These are phyloP conservation scores for Halichoeres trimaculatus DNA, from an alignment of 2,113 vertebrate species.

Conservation along the genomic window DNA sequence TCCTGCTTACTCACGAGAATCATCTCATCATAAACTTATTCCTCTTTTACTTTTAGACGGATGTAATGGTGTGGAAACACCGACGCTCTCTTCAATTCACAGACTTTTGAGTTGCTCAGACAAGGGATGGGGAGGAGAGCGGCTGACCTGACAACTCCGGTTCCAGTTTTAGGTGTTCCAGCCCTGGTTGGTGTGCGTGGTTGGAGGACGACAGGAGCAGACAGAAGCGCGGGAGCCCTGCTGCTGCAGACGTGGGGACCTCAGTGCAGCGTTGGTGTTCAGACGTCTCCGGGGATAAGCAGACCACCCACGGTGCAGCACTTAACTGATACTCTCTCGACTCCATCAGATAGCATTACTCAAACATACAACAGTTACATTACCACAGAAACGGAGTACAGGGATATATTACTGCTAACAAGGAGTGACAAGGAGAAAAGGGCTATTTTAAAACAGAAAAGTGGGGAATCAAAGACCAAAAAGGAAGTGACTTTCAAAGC, in stretches of 20 bases:
- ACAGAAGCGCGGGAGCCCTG: conserved; percentile 60
- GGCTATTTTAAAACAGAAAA: conserved; percentile 76
- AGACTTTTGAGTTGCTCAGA: conserved; percentile 48
- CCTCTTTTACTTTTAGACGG: conserved; percentile 65
- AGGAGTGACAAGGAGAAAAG: conserved; percentile 72
- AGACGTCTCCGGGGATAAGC: conserved; percentile 79
- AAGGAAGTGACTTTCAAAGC: conserved; percentile 84
- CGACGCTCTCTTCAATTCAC: conserved; percentile 35
- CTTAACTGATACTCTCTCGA: conserved; percentile 42
- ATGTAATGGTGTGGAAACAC: conserved; percentile 61
- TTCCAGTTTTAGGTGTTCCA: conserved; percentile 81
- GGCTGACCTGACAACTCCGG: conserved; percentile 79
- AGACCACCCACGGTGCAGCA: conserved; percentile 51
- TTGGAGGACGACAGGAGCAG: conserved; percentile 74
- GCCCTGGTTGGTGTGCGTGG: conserved; percentile 77
- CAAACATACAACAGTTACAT: conserved; percentile 57
- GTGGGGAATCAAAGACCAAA: conserved; percentile 75
- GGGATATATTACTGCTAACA: conserved; percentile 48
- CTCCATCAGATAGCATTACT: conserved; percentile 50
- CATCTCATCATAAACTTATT: conserved; percentile 55
- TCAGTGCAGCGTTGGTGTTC: conserved; percentile 81
- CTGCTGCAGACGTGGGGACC: conserved; percentile 71
- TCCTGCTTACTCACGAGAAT: conserved; percentile 46
- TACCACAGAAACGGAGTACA: conserved; percentile 51
- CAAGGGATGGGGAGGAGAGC: conserved; percentile 82